Evolutionary conservation across 2,113 vertebrate genomes (phyloP).

Genomic region (Anguilla rostrata): DNA sequence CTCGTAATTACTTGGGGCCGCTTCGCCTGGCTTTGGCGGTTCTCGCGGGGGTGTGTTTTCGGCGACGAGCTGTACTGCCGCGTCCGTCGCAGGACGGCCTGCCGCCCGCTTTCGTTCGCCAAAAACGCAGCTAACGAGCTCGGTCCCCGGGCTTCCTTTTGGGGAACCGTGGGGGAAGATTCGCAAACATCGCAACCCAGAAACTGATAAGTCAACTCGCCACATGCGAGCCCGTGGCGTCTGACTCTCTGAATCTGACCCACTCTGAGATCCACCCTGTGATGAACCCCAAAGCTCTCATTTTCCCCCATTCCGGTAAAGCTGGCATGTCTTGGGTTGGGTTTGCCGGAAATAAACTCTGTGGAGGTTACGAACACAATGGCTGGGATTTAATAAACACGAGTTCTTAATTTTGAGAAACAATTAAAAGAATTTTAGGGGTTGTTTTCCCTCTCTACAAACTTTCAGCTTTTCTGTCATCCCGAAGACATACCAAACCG

Average conservation of each 20-base stretch:
- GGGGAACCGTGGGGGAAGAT: neutral
- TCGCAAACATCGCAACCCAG: neutral
- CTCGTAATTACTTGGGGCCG: neutral
- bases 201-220: neutral
- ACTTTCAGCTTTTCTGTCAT: no score
- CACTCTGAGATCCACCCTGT: neutral
- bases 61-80: neutral
- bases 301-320: neutral
- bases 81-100: neutral
- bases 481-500: no score
- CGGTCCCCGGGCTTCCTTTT: no score
- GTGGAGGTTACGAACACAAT: no score
- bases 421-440: no score
- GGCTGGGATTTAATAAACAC: no score
- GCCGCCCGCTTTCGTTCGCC: neutral
- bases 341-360: no score
- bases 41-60: neutral
- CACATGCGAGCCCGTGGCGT: neutral
- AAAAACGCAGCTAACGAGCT: neutral
- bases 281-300: neutral
- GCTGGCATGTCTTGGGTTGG: neutral
- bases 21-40: neutral
- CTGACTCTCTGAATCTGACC: neutral
- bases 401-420: no score
- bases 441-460: no score